A percentile compares a stretch with the other conserved stretches of the same genome.
Conservation (phyloP, 2,113 vertebrate species). For the Ornithorhynchus anatinus region DNA sequence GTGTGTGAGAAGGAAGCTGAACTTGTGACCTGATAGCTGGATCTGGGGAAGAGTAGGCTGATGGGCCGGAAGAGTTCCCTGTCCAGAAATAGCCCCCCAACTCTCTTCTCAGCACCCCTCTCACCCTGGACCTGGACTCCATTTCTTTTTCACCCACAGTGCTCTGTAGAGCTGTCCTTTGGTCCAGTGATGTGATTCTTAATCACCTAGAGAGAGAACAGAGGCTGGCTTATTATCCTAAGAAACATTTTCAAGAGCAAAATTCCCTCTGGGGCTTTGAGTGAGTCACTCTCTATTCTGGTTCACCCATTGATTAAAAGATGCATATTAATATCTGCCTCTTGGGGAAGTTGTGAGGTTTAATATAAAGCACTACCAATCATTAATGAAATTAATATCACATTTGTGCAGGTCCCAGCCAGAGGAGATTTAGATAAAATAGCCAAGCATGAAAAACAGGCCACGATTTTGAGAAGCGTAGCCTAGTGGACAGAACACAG, state of each 20-base stretch:
- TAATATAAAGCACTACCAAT: constrained; percentile 7
- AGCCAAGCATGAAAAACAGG: no score
- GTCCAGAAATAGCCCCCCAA: background rate
- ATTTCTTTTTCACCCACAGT: background rate
- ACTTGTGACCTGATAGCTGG: background rate
- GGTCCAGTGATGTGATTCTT: no score
- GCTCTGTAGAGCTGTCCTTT: no score
- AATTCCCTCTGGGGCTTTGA: background rate
- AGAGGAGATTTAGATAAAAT: no score
- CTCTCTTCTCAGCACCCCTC: background rate
- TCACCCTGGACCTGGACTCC: no score
- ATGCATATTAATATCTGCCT: background rate
- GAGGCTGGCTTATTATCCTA: background rate
- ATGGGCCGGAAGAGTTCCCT: background rate
- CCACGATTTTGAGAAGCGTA: no score
- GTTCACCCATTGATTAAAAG: constrained; percentile 11
- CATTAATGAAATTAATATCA: constrained; percentile 22
- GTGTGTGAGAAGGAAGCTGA: background rate
- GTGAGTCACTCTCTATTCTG: constrained; percentile 1
- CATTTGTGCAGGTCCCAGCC: no score
- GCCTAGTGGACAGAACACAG: no score
- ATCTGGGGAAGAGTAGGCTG: background rate
- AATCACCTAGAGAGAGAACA: background rate
- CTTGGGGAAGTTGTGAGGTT: background rate
- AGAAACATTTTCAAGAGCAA: background rate